These are phyloP conservation scores for Coenonympha glycerion DNA, from an alignment of 2,888 invertebrate species.

Conservation along the genomic window DNA sequence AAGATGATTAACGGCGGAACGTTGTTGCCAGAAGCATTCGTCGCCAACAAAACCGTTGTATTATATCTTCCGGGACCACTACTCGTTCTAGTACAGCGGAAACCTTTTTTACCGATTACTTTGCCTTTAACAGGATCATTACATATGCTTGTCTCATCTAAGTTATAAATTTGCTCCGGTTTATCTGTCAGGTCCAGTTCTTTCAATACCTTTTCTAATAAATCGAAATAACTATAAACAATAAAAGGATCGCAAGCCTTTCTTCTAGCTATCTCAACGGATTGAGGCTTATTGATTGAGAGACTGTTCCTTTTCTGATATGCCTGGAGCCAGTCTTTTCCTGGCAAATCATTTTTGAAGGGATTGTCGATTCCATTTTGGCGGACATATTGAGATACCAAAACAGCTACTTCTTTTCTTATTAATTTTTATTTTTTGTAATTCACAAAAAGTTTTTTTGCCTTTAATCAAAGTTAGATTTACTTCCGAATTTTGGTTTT, in stretches of 20 bases:
- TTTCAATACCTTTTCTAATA: constrained; percentile 14
- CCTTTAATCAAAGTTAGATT: no score
- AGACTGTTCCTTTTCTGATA: constrained; percentile 37
- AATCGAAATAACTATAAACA: constrained; percentile 8
- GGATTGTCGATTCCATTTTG: background rate
- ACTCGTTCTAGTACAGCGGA: background rate
- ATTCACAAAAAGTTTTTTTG: no score
- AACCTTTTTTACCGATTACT: background rate
- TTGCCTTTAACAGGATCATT: background rate
- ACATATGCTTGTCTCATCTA: constrained; percentile 16
- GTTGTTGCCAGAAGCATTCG: background rate
- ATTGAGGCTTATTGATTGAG: constrained; percentile 44
- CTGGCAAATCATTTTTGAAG: constrained; percentile 24
- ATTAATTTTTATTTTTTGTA: no score
- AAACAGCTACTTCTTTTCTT: background rate
- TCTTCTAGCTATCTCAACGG: constrained; percentile 33
- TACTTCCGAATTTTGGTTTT: no score
- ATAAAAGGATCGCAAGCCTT: constrained; percentile 6
- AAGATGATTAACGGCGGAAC: background rate
- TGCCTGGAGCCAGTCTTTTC: constrained; percentile 35
- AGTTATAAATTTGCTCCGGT: constrained; percentile 15
- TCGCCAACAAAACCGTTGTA: background rate
- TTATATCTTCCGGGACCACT: background rate
- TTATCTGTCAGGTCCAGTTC: constrained; percentile 12
- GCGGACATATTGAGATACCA: background rate